Conservation (phyloP, 2,888 invertebrate species). For the Diachrysia chrysitis region DNA sequence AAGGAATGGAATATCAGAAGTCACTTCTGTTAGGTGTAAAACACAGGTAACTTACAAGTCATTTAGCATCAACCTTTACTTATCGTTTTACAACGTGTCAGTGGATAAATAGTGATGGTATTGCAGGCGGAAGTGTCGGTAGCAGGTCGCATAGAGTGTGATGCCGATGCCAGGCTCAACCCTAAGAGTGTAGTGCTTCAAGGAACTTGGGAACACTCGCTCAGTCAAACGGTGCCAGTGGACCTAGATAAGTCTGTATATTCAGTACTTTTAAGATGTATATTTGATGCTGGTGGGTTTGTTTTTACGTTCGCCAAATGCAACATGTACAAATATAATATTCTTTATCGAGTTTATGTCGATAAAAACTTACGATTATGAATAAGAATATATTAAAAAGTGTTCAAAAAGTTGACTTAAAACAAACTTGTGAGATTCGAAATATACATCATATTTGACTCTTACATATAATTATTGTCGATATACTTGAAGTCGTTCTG, state of each 20-base stretch:
- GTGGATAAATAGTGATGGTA: conserved; percentile 9
- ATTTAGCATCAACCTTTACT: too few species aligned
- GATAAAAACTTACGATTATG: too few species aligned
- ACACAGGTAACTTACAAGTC: conserved; percentile 74
- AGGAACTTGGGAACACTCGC: conserved; percentile 89
- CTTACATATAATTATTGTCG: background rate
- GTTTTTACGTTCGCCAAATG: too few species aligned
- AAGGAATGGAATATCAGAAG: conserved; percentile 78
- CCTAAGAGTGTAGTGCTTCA: conserved; percentile 92
- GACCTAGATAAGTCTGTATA: conserved; percentile 81
- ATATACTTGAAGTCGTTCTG: conserved; percentile 7
- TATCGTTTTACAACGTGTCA: background rate
- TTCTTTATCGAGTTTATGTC: too few species aligned
- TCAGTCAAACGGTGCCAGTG: conserved; percentile 84
- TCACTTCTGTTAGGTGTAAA: conserved; percentile 81
- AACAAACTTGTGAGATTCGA: background rate
- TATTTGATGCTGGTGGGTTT: conserved; percentile 6
- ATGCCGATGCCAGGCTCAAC: conserved; percentile 92
- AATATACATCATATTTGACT: conserved; percentile 6
- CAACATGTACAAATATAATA: too few species aligned
- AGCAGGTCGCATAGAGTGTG: conserved; percentile 93
- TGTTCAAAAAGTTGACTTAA: background rate
- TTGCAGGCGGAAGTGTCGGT: conserved; percentile 81
- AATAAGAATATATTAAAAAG: too few species aligned
- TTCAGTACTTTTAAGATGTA: conserved; percentile 12